Evolutionary conservation across 2,797 vertebrate species (phyloP).

Genomic region (Netta rufina): DNA sequence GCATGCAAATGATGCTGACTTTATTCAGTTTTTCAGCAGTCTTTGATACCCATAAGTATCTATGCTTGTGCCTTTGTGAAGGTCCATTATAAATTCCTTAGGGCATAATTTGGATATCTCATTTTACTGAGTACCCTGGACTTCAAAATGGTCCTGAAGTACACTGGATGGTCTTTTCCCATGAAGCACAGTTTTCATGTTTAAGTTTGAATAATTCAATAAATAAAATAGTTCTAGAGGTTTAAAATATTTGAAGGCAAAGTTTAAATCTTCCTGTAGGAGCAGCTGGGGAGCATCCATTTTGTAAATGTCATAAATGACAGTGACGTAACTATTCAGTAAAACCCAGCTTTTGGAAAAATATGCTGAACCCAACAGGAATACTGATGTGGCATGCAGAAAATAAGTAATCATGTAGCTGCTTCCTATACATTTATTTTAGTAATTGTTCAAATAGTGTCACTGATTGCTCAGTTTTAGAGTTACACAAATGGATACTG

Average conservation of each 20-base stretch:
- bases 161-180: neutral
- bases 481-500: neutral
- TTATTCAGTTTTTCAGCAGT: neutral
- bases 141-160: neutral
- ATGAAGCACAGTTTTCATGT: neutral
- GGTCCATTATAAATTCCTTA: neutral
- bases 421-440: constrained; percentile 21
- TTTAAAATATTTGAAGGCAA: neutral
- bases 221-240: neutral
- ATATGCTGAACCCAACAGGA: constrained; percentile 26
- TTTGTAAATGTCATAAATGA: neutral
- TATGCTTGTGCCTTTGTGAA: neutral
- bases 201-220: neutral
- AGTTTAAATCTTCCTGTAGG: neutral
- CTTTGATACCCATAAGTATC: neutral
- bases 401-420: constrained; percentile 32
- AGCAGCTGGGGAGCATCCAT: neutral
- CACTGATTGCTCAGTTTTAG: constrained; percentile 22
- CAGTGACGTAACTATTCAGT: neutral
- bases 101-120: neutral
- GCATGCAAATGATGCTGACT: neutral
- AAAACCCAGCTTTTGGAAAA: neutral
- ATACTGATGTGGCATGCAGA: neutral
- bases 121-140: neutral
- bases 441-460: constrained; percentile 15